Base-by-base conservation (phyloP, 2,888 invertebrate genomes). In the Ormyrus thymus region DNA sequence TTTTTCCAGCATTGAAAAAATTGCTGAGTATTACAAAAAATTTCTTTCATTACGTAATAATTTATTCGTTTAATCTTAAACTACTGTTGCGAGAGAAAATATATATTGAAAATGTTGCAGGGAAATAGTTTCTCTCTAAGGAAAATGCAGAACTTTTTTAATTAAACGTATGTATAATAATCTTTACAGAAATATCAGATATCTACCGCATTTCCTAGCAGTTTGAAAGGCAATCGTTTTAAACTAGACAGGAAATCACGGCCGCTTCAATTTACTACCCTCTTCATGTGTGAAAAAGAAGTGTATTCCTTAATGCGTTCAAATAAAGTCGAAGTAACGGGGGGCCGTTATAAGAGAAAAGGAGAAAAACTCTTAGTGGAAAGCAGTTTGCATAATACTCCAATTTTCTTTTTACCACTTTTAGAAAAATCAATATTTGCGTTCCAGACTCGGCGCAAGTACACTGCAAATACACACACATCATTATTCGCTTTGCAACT, bases 381-480 rank as follows among this genome's bases (percentile, higher is more conserved):
- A 51, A 66, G 43, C 53, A 66, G 43, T 66, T 66, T 66, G 65
- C 65, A 66, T 66, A 66, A 66, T 66, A 29, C 43, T 66, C 29
- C 51, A 51, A 66, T 66, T 66, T 66, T 53, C 65, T 53, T 43
- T 1, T 9, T 7, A 29, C 11, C 11, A 48, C 9, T 11, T 53
- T 66, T 66, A 1, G 51, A 43, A 66, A 66, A 66, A 66, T 66
- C 65, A 66, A 66, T 66, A 66, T 66, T 66, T 66, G 53, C 53
- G n/a, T 10, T 8, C 46, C 29, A 29, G 29, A 29, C 29, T 29
- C 29, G 29, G 11, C 10, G 64, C 53, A 29, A 1, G 45, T 13
- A 13, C 51, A 15, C 65, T 29, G 53, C 29, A 66, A 66, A 66
- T 51, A 66, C 65, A 53, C 29, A 29, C 65, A 66, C 43, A 51